A percentile compares a stretch with the other conserved stretches of the same genome.
Evolutionary conservation across 2,797 vertebrate species (phyloP).

Genomic region (Eulemur mongoz): DNA sequence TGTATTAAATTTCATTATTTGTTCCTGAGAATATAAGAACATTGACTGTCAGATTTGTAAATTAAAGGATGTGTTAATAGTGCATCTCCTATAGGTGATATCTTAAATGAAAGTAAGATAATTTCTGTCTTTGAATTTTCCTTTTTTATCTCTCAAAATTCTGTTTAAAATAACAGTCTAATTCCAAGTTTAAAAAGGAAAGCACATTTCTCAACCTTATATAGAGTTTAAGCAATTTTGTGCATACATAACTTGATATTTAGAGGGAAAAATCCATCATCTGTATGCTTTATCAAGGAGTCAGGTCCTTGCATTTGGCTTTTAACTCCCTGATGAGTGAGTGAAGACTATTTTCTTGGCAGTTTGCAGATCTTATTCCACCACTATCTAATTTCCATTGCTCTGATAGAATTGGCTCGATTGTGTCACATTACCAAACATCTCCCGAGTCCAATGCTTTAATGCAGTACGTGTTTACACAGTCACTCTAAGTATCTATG

Average conservation of each 20-base stretch:
- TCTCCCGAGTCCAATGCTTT: neutral
- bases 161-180: neutral
- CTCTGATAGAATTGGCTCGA: neutral
- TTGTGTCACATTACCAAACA: neutral
- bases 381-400: neutral
- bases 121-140: neutral
- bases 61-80: neutral
- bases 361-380: neutral
- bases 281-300: neutral
- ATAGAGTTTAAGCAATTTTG: neutral
- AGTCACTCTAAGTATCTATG: neutral
- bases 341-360: neutral
- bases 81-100: neutral
- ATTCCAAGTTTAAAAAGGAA: neutral
- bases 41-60: neutral
- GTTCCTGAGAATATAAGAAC: neutral
- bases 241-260: neutral
- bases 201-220: neutral
- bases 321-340: neutral
- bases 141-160: neutral
- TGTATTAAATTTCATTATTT: neutral
- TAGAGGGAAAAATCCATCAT: neutral
- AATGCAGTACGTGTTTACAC: accelerated
- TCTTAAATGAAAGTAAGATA: neutral
- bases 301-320: neutral